Base-by-base conservation (phyloP, 2,888 invertebrate genomes). In the Tanytarsus gracilentus region DNA sequence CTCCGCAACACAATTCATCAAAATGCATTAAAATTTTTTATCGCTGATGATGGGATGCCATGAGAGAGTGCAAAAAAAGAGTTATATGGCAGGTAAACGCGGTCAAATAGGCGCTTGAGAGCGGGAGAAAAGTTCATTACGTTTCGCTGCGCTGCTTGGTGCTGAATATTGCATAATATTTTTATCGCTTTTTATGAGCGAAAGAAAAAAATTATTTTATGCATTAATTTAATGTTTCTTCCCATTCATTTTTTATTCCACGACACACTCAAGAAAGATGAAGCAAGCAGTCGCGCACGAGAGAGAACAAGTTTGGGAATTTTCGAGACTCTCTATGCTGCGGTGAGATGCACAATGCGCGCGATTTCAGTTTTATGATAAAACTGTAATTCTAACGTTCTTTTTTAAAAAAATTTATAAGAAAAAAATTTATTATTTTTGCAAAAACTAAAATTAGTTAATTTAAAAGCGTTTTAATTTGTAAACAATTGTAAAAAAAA, bases 361-460 rank as follows among this genome's bases (percentile, higher is more conserved):
- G n/a, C 39, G 55, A 56, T 56, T 40, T 25, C 16, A 40, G 25
- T 39, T 25, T 9, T 16, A 25, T 23, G 55, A 56, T 56, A 56
- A 56, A 56, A 56, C 55, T 56, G 55, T 56, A 56, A 26, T 56
- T 56, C 40, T 56, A 53, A 33, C 30, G 9, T 11, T 53, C 36
- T 30, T 44, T 21, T 14, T 39, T 39, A n/a, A n/a, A n/a, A n/a
- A n/a, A n/a, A n/a, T n/a, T n/a, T n/a, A n/a, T n/a, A n/a, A n/a
- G n/a, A n/a, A n/a, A n/a, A n/a, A n/a, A n/a, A n/a, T n/a, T n/a
- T n/a, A n/a, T n/a, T n/a, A n/a, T n/a, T n/a, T n/a, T n/a, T n/a
- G n/a, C n/a, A n/a, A n/a, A n/a, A n/a, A n/a, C n/a, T n/a, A n/a
- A n/a, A n/a, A n/a, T n/a, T n/a, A n/a, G n/a, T n/a, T n/a, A n/a